A percentile compares a stretch with the other conserved stretches of the same genome.
Conservation (phyloP, 2,113 vertebrate species). For the Andinoacara biseriatus region DNA sequence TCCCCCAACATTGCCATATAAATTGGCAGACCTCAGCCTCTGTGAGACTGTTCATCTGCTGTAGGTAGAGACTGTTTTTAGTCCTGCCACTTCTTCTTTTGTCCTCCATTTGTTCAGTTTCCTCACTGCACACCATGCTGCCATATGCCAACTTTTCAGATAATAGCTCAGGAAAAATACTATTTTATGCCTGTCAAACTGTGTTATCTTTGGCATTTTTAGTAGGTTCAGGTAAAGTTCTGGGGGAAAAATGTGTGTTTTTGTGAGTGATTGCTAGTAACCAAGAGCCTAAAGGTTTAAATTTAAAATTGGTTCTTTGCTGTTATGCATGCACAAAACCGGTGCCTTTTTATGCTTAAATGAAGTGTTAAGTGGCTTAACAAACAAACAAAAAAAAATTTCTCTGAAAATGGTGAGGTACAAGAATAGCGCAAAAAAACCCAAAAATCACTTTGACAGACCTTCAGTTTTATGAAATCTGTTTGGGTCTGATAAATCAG, state of each 20-base stretch:
- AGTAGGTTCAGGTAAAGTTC: not conserved
- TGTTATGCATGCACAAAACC: too few species aligned
- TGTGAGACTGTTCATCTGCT: not conserved
- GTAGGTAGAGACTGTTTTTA: not conserved
- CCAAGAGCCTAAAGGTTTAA: not conserved
- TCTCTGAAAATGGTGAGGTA: not conserved
- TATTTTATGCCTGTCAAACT: not conserved
- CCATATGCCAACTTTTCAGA: not conserved
- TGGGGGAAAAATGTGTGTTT: too few species aligned
- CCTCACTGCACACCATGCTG: not conserved
- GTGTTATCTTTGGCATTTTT: not conserved
- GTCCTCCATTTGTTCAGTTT: not conserved
- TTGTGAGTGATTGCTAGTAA: not conserved
- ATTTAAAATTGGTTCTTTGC: not conserved
- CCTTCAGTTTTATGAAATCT: not conserved
- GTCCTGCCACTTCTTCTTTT: not conserved
- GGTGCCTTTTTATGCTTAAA: too few species aligned
- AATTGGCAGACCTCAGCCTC: not conserved
- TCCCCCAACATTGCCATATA: too few species aligned
- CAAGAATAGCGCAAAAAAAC: too few species aligned
- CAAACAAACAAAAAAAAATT: too few species aligned
- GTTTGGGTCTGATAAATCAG: constrained; percentile 1
- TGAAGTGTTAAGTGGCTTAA: too few species aligned
- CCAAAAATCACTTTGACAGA: too few species aligned
- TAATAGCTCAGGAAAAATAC: not conserved